These are phyloP conservation scores for Strigamia transsilvanica DNA, from an alignment of 2,888 invertebrate species.

Conservation along the genomic window DNA sequence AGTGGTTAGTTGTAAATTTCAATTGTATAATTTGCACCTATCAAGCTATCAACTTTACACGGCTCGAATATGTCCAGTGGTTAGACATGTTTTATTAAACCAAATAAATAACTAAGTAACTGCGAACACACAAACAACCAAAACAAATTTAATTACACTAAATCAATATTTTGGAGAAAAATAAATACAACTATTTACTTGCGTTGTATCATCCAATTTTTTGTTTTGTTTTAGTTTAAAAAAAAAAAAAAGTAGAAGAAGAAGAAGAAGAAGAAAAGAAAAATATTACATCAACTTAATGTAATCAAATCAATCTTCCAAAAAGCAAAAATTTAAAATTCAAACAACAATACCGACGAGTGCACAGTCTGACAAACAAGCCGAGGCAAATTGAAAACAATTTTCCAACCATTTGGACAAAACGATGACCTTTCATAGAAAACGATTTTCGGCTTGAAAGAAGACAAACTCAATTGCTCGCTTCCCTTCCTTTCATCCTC, in stretches of 20 bases:
- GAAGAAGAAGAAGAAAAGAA: neutral
- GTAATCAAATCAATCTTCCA: neutral
- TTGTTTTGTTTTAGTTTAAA: neutral
- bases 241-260: neutral
- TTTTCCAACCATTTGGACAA: constrained; percentile 48
- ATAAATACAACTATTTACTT: too few species aligned
- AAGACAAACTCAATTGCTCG: constrained; percentile 47
- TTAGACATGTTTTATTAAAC: too few species aligned
- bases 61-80: too few species aligned
- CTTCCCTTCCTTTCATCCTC: constrained; percentile 42
- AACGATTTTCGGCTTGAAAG: constrained; percentile 47
- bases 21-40: too few species aligned
- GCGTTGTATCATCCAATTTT: too few species aligned
- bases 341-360: neutral
- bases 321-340: neutral
- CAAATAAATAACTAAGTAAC: too few species aligned
- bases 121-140: too few species aligned
- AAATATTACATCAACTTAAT: neutral
- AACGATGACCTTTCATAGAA: constrained; percentile 48
- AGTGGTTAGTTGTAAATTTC: too few species aligned
- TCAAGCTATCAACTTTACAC: too few species aligned
- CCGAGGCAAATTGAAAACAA: constrained; percentile 43
- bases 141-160: too few species aligned
- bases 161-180: too few species aligned
- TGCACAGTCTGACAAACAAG: constrained; percentile 33